Conservation (phyloP, 2,888 invertebrate genomes). For the Cyaniris semiargus region DNA sequence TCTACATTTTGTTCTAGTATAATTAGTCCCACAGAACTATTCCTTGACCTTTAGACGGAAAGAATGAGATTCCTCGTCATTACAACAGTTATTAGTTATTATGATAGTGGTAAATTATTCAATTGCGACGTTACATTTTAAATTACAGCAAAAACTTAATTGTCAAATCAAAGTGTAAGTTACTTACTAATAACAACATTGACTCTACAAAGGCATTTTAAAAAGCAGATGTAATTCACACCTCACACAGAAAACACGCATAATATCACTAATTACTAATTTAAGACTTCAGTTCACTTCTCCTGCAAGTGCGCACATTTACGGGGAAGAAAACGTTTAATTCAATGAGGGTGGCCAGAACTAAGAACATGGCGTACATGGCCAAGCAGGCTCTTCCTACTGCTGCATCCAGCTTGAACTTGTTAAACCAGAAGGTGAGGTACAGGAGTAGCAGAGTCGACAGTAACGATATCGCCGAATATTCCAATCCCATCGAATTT, state of each 20-base stretch:
- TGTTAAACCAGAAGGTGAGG: constrained; percentile 91
- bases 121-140: neutral
- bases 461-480: constrained; percentile 93
- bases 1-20: neutral
- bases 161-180: neutral
- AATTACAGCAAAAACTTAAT: neutral
- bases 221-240: constrained; percentile 34
- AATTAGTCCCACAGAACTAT: neutral
- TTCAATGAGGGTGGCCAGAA: constrained; percentile 94
- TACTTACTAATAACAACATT: constrained; percentile 19
- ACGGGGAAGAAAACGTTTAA: constrained; percentile 96
- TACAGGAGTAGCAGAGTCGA: constrained; percentile 92
- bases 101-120: neutral
- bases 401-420: constrained; percentile 91
- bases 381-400: constrained; percentile 91
- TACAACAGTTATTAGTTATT: neutral
- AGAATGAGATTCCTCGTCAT: neutral
- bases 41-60: neutral
- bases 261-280: constrained; percentile 34
- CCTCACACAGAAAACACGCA: constrained; percentile 35
- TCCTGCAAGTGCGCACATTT: constrained; percentile 91
- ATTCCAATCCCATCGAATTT: constrained; percentile 94
- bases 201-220: constrained; percentile 30
- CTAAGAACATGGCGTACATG: constrained; percentile 93
- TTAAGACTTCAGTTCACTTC: constrained; percentile 70